Percentiles rank a stretch among this genome's conserved stretches.
phyloP scores from a whole-genome alignment of 1,140 invertebrate species.

The Wiebesia pumilae region DNA sequence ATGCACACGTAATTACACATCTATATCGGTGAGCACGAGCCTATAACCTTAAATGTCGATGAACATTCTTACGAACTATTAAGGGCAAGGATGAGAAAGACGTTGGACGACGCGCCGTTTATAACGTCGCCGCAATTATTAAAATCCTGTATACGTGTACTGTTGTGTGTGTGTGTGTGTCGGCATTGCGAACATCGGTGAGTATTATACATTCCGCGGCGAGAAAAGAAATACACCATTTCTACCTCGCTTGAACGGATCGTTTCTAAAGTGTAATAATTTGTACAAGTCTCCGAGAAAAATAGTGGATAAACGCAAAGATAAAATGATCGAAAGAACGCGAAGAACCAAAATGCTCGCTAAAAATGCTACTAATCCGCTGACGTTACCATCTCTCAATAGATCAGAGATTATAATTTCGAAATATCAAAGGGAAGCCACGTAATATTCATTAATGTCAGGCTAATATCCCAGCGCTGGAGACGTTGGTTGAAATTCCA shows the following conservation, averaged over 20 bases:
- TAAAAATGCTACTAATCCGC: not conserved
- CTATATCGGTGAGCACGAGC: slow-evolving; percentile 43
- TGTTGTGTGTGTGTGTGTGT: not conserved
- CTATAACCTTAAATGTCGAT: slow-evolving; percentile 22
- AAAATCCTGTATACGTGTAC: not conserved
- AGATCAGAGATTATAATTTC: not conserved
- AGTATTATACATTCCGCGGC: slow-evolving; percentile 18
- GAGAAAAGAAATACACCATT: not conserved
- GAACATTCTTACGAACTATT: slow-evolving; percentile 36
- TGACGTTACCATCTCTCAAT: not conserved
- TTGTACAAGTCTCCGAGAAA: not conserved
- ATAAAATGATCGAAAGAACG: not conserved
- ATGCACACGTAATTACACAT: slow-evolving; percentile 43
- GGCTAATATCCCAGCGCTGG: not conserved
- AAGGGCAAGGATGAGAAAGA: slow-evolving; percentile 15
- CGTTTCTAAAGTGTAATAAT: not conserved
- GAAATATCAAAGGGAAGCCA: not conserved
- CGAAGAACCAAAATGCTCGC: not conserved
- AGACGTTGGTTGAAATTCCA: not conserved
- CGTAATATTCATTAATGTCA: not conserved
- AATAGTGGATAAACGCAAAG: not conserved
- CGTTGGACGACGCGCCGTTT: not conserved
- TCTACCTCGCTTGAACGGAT: not conserved
- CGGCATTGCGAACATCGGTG: not conserved
- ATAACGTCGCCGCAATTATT: not conserved